phyloP scores from a whole-genome alignment of 1,140 invertebrate species.

The Drosophila yakuba region DNA sequence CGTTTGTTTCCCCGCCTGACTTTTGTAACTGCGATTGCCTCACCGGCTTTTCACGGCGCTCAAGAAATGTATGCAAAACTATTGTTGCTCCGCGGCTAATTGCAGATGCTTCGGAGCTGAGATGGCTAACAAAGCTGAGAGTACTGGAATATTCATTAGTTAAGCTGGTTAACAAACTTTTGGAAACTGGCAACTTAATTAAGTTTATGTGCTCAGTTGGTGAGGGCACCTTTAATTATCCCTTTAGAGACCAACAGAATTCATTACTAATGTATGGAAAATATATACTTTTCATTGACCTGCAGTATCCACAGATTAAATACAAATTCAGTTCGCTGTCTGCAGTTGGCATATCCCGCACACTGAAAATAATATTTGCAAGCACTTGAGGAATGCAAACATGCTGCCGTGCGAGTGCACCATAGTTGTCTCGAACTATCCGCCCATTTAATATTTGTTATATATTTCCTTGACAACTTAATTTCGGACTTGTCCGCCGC shows the following conservation, averaged over 20 bases:
- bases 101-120: slow-evolving; percentile 23
- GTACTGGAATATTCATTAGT: slow-evolving; percentile 12
- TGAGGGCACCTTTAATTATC: no score
- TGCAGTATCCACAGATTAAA: no score
- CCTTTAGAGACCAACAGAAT: no score
- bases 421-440: slow-evolving; percentile 2
- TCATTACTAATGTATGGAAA: no score
- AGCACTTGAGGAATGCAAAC: background rate
- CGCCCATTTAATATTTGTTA: slow-evolving; percentile 22
- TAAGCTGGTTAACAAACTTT: slow-evolving; percentile 9
- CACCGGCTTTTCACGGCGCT: slow-evolving; percentile 45
- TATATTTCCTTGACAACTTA: slow-evolving; percentile 34
- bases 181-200: background rate
- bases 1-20: slow-evolving; percentile 27
- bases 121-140: slow-evolving; percentile 27
- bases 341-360: no score
- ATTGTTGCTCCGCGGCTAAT: slow-evolving; percentile 55
- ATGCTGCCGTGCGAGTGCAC: slow-evolving; percentile 2
- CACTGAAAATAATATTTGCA: background rate
- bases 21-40: slow-evolving; percentile 66
- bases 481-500: slow-evolving; percentile 18
- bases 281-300: no score
- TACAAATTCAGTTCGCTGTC: no score
- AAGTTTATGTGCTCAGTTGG: background rate
- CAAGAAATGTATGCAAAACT: slow-evolving; percentile 54